A percentile compares a stretch with the other conserved stretches of the same genome.
Evolutionary conservation across 1,140 invertebrate species (phyloP).

Genomic region (Neotoxoptera formosana): DNA sequence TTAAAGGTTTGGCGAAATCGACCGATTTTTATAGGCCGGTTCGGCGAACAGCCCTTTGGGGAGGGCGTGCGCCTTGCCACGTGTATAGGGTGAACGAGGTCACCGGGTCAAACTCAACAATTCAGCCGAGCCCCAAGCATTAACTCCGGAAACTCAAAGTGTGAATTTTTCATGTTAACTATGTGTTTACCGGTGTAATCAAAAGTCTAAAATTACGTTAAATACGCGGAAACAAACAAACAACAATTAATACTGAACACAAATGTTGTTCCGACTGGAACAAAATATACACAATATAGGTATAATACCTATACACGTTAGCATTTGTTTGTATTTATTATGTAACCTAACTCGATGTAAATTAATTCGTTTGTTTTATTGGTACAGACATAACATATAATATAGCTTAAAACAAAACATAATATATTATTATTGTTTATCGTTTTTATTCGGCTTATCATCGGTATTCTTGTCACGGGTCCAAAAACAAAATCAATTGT

Average conservation of each 20-base stretch:
- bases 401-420: neutral
- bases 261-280: neutral
- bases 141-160: conserved; percentile 1
- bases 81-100: conserved; percentile 37
- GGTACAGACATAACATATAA: neutral
- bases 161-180: conserved; percentile 2
- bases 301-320: neutral
- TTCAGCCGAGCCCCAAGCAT: neutral
- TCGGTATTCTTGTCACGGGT: neutral
- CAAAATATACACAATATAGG: neutral
- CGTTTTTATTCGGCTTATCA: neutral
- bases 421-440: neutral
- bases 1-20: conserved; percentile 16
- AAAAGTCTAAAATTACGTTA: conserved; percentile 1
- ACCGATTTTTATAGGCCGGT: conserved; percentile 49
- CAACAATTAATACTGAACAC: neutral
- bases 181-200: conserved; percentile 6
- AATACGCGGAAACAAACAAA: neutral
- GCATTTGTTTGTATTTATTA: neutral
- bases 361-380: neutral
- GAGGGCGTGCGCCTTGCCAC: conserved; percentile 23
- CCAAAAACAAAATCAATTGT: neutral
- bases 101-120: conserved; percentile 51
- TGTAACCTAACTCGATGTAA: neutral
- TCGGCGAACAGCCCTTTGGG: conserved; percentile 38